Conservation (phyloP, 2,888 invertebrate species). For the Polietes domitor region DNA sequence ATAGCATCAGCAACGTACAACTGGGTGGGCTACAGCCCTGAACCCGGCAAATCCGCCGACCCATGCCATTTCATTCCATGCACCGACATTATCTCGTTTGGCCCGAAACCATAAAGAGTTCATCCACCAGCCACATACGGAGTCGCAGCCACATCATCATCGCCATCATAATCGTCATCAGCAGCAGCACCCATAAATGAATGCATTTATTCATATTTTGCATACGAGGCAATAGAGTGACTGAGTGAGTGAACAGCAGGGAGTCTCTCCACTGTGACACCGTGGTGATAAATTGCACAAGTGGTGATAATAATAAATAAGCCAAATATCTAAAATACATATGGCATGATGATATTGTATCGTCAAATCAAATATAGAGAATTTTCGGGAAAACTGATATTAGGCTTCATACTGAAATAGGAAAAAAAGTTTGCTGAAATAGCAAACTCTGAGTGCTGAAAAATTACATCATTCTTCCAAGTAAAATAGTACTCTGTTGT, state of each 20-base stretch:
- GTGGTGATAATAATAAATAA: too few relatives aligned
- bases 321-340: too few relatives aligned
- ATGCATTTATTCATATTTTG: conserved; percentile 27
- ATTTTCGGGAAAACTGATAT: too few relatives aligned
- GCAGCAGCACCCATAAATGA: conserved; percentile 8
- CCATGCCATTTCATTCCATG: neutral
- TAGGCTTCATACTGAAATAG: too few relatives aligned
- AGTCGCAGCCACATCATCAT: conserved; percentile 14
- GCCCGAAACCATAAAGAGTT: conserved; percentile 11
- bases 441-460: too few relatives aligned
- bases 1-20: neutral
- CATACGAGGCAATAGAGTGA: conserved; percentile 2
- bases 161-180: conserved; percentile 1
- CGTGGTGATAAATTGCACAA: too few relatives aligned
- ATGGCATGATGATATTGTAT: too few relatives aligned
- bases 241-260: neutral
- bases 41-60: neutral
- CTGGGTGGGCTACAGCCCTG: conserved; percentile 2
- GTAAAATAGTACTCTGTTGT: too few relatives aligned
- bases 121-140: neutral
- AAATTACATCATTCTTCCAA: too few relatives aligned
- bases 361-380: too few relatives aligned
- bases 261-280: too few relatives aligned
- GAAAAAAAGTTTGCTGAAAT: too few relatives aligned
- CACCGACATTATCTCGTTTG: neutral